Percentiles rank a stretch among this genome's conserved stretches.
These are phyloP conservation scores for Pardalotus punctatus DNA, from an alignment of 2,113 vertebrate species.

Conservation along the genomic window DNA sequence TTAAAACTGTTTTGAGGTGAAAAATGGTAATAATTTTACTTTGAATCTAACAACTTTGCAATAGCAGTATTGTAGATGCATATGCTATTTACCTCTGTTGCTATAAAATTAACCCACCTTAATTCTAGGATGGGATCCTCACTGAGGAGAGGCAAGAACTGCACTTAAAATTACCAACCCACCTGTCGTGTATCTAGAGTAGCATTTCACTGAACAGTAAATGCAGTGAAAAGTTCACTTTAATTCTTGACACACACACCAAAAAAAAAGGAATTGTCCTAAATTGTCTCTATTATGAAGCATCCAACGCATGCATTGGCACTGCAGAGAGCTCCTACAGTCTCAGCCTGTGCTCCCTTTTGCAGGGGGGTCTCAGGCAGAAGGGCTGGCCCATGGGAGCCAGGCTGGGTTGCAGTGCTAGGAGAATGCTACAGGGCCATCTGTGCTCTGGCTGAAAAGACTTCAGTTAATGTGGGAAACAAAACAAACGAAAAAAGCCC, in stretches of 20 bases:
- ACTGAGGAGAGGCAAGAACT: neutral
- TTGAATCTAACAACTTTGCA: neutral
- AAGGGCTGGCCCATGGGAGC: neutral
- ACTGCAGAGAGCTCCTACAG: neutral
- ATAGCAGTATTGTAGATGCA: neutral
- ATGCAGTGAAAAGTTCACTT: neutral
- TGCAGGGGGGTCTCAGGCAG: too few relatives aligned
- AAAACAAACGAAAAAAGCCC: neutral
- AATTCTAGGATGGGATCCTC: neutral
- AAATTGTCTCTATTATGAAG: neutral
- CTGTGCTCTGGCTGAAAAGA: conserved; percentile 23
- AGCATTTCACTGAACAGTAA: neutral
- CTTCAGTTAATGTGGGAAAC: neutral
- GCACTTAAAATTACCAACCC: neutral
- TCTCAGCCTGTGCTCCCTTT: neutral
- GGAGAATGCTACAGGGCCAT: conserved; percentile 1
- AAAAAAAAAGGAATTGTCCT: neutral
- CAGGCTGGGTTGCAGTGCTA: neutral
- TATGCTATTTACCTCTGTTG: neutral
- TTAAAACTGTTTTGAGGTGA: neutral
- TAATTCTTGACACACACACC: neutral
- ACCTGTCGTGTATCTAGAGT: neutral
- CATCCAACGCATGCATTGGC: neutral
- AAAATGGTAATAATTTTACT: neutral
- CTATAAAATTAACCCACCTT: neutral